These are phyloP conservation scores for Brachyistius frenatus DNA, from an alignment of 2,113 vertebrate genomes.

Conservation along the genomic window DNA sequence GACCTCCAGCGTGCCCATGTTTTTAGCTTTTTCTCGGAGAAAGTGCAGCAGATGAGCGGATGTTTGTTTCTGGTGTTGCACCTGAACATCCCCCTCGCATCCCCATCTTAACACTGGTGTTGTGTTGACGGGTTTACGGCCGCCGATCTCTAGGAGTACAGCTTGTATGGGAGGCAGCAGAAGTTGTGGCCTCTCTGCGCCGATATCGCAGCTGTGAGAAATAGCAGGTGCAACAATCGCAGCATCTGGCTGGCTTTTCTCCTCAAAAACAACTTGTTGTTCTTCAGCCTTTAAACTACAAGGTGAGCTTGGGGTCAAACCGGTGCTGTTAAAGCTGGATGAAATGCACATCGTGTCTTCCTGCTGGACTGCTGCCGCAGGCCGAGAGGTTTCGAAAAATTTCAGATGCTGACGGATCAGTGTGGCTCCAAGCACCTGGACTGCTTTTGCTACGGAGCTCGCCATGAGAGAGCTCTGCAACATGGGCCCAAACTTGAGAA, in stretches of 20 bases:
- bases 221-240: slow-evolving; percentile 24
- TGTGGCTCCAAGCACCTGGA: slow-evolving; percentile 55
- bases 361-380: slow-evolving; percentile 17
- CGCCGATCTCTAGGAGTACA: slow-evolving; percentile 31
- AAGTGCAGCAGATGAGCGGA: slow-evolving; percentile 78
- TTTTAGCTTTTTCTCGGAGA: slow-evolving; percentile 65
- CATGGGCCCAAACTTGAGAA: slow-evolving; percentile 68
- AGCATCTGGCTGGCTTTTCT: slow-evolving; percentile 26
- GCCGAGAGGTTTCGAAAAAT: slow-evolving; percentile 26
- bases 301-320: background rate
- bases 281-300: slow-evolving; percentile 23
- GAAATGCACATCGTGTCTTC: slow-evolving; percentile 26
- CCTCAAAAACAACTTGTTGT: slow-evolving; percentile 35
- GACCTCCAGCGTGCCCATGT: slow-evolving; percentile 30
- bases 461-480: slow-evolving; percentile 64
- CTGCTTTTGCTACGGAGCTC: slow-evolving; percentile 57
- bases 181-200: slow-evolving; percentile 30
- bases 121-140: slow-evolving; percentile 24
- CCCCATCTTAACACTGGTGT: slow-evolving; percentile 40
- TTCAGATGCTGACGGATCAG: slow-evolving; percentile 50
- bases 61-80: slow-evolving; percentile 82
- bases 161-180: slow-evolving; percentile 39
- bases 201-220: slow-evolving; percentile 11
- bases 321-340: slow-evolving; percentile 7
- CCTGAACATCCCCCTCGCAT: slow-evolving; percentile 45